Conservation (phyloP, 2,888 invertebrate genomes). For the Amiota communis region DNA sequence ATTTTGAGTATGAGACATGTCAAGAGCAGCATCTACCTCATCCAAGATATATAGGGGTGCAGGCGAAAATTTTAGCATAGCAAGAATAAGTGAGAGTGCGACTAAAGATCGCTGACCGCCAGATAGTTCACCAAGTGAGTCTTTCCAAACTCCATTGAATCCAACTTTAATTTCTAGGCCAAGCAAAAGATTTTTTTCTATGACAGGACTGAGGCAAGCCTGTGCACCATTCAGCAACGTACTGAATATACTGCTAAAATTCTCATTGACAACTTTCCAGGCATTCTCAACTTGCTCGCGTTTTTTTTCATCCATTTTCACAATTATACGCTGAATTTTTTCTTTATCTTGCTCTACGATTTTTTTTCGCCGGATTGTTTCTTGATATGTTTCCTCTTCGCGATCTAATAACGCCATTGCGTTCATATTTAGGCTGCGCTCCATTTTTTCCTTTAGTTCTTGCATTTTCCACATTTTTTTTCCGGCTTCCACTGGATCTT, state of each 20-base stretch:
- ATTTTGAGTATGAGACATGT: conserved; percentile 98
- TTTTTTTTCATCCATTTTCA: conserved; percentile 93
- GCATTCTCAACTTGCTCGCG: conserved; percentile 86
- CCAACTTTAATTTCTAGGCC: conserved; percentile 94
- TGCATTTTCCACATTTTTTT: conserved; percentile 63
- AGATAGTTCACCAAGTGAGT: conserved; percentile 94
- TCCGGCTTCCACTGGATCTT: conserved; percentile 75
- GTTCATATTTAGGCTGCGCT: conserved; percentile 83
- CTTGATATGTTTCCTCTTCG: conserved; percentile 86
- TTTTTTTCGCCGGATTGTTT: conserved; percentile 80
- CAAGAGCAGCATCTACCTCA: conserved; percentile 98
- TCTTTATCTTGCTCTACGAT: conserved; percentile 83
- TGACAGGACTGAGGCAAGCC: conserved; percentile 84
- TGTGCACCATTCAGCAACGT: conserved; percentile 92
- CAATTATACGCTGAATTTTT: conserved; percentile 85
- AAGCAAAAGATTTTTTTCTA: conserved; percentile 75
- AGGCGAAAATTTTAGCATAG: conserved; percentile 97
- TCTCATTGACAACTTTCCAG: conserved; percentile 89
- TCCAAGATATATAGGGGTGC: conserved; percentile 99
- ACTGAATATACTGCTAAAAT: conserved; percentile 96
- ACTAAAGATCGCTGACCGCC: conserved; percentile 98
- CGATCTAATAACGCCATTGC: conserved; percentile 90
- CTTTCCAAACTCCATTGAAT: conserved; percentile 96
- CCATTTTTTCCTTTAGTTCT: conserved; percentile 79
- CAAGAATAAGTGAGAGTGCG: conserved; percentile 94